Base-by-base conservation (phyloP, 2,113 vertebrate species). In the Eptesicus fuscus region DNA sequence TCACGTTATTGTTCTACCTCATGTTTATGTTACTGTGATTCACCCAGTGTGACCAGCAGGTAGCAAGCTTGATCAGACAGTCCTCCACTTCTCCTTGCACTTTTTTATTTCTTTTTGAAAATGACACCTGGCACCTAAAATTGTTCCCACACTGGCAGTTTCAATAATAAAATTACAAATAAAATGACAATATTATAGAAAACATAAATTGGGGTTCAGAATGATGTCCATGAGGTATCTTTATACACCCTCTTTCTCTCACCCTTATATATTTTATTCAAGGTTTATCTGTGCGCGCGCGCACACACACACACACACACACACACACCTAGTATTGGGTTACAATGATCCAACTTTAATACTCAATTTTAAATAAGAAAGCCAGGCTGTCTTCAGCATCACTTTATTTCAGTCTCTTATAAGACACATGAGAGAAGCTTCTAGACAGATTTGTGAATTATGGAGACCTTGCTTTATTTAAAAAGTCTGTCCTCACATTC, bases 71-170 rank as follows among this genome's bases (percentile, higher is more conserved):
- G 63, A 94, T 83, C 14, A n/a, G 35, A 59, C 0, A 40, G 20
- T 9, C 17, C 3, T 40, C 47, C 63, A 10, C 35, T 61, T 70
- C 30, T 56, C 76, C 37, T 90, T 84, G 77, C 10, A 3, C 44
- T 67, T 80, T 82, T 51, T 76, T 25, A 23, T 32, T 67, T 95
- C 83, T 95, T 93, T 18, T 35, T 80, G 40, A 93, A 83, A 25
- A 51, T 49, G 37, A 40, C 3, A 9, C 49, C 23, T 18, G 20
- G 12, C 14, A 23, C 44, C 28, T 88, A 82, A 79, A 88, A 35
- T 35, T 51, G n/a, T 88, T 70, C 30, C 30, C 40, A 76, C 70
- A 42, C 37, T 23, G 44, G 18, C 5, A 35, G 82, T 82, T 91
- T 79, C 13, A 85, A 77, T 84, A 53, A 23, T 76, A 73, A 49